Base-by-base conservation (phyloP, 1,140 invertebrate species). In the Leptinotarsa lineolata region DNA sequence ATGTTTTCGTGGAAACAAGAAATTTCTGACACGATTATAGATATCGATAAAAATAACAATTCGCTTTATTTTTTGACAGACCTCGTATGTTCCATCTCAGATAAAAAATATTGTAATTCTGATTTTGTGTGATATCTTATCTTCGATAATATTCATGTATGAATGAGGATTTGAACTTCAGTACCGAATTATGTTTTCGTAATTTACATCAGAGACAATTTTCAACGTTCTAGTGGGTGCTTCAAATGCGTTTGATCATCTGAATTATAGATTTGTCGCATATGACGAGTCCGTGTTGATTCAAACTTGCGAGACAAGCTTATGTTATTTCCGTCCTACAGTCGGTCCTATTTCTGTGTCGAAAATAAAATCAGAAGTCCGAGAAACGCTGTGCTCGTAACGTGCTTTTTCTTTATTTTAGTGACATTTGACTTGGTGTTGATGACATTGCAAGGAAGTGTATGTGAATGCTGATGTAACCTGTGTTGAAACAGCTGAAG, bases 261-360 rank as follows among this genome's bases (percentile, higher is more conserved):
- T 64, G 69, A 70, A 74, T 71, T 74, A 74, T 70, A 54, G n/a
- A 16, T 65, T 64, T 22, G 44, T 21, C 73, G 61, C 73, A 70
- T 54, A 44, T 72, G 69, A 72, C 69, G 72, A 74, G 61, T 39
- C 24, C 4, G 11, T 65, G 63, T 65, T 24, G 63, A 39, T 15
- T 39, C 63, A 77, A 75, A 74, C 76, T 18, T 54, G 16, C 75
- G 72, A 70, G 60, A 77, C 72, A 71, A 72, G 72, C 76, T 72
- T 22, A 67, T 72, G 76, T 79, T 79, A 79, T 79, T 79, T 79
- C 70, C 74, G 76, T 74, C 72, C 69, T 65, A 48, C 59, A 75
- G 68, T 73, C 70, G 74, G 72, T 73, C 76, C 76, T 75, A 77
- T 79, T 79, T 79, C 68, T 70, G 77, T 61, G 70, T 78, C 58